Conservation (phyloP, 2,113 vertebrate species). For the Micronisus gabar region DNA sequence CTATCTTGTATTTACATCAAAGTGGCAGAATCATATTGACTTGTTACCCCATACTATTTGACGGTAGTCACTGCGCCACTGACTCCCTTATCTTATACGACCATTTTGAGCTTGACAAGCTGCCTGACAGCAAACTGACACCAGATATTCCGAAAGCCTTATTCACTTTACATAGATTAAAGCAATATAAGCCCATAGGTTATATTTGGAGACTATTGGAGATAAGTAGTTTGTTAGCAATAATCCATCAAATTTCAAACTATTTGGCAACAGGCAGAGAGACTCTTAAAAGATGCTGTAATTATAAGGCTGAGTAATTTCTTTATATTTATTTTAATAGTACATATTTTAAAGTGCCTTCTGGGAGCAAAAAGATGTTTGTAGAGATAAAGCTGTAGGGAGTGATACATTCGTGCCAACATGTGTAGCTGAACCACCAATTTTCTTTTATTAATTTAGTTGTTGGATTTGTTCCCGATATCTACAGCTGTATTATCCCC, state of each 20-base stretch:
- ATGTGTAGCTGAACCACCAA: conserved; percentile 22
- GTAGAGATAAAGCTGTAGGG: conserved; percentile 27
- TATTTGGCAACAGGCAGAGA: background rate
- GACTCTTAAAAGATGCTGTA: conserved; percentile 1
- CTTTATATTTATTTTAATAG: conserved; percentile 17
- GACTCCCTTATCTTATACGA: background rate
- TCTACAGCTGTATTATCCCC: conserved; percentile 32
- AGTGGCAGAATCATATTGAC: background rate
- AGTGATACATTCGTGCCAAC: background rate
- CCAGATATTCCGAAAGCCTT: background rate
- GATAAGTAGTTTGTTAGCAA: background rate
- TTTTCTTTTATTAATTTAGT: conserved; percentile 59
- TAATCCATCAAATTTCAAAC: background rate
- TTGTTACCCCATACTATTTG: background rate
- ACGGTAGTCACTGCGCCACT: background rate
- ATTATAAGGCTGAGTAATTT: conserved; percentile 27
- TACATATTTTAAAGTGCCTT: conserved; percentile 7
- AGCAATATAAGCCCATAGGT: background rate
- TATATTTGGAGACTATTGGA: background rate
- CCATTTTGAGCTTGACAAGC: background rate
- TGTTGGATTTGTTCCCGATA: conserved; percentile 43
- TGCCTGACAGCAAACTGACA: background rate
- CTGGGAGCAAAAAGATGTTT: conserved; percentile 14
- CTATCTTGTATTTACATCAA: background rate
- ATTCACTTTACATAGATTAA: background rate